phyloP scores from a whole-genome alignment of 2,797 vertebrate genomes.

The Myripristis jacobus region DNA sequence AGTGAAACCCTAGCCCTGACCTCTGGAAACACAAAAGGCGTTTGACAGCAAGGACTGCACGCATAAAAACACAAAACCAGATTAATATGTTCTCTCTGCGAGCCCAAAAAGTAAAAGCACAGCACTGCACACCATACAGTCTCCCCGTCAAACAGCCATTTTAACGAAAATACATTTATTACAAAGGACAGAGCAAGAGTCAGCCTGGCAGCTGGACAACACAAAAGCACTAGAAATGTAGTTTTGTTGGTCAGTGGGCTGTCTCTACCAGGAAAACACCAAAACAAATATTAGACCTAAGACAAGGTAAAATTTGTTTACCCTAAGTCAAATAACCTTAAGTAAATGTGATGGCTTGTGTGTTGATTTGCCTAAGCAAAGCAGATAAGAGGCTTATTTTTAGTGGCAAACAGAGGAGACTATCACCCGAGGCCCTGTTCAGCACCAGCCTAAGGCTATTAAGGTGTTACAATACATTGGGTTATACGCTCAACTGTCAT shows the following conservation, averaged over 20 bases:
- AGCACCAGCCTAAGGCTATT: not conserved
- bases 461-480: not conserved
- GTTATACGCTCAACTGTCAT: not conserved
- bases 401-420: not conserved
- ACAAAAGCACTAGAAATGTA: no score
- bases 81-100: not conserved
- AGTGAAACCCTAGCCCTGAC: no score
- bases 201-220: no score
- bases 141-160: not conserved
- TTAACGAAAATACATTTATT: no score
- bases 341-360: not conserved
- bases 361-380: not conserved
- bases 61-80: not conserved
- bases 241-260: not conserved
- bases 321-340: constrained; percentile 2
- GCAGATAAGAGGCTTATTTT: no score
- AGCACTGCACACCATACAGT: not conserved
- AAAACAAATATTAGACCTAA: not conserved
- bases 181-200: no score
- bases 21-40: no score
- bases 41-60: no score
- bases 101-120: not conserved
- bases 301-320: not conserved
- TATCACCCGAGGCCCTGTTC: not conserved
- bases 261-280: not conserved